A percentile compares a stretch with the other conserved stretches of the same genome.
These are phyloP conservation scores for Portunus trituberculatus DNA, from an alignment of 1,140 invertebrate species.

Conservation along the genomic window DNA sequence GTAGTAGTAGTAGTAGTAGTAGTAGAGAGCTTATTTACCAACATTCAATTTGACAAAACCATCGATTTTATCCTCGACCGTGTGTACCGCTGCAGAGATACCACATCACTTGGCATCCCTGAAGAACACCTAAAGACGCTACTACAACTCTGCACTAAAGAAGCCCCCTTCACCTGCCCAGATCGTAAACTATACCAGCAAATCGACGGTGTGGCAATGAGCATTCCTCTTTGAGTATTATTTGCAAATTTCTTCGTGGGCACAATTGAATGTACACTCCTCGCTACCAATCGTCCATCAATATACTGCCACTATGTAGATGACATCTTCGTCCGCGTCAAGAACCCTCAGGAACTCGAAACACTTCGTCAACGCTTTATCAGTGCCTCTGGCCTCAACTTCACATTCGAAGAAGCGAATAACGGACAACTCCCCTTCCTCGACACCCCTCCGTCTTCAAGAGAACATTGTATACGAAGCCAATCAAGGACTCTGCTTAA, in stretches of 20 bases:
- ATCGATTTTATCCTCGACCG: too few species aligned
- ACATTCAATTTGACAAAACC: too few species aligned
- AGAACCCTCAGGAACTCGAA: background rate
- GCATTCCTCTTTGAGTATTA: conserved; percentile 25
- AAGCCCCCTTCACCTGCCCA: background rate
- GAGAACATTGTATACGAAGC: background rate
- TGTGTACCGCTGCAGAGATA: too few species aligned
- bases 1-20: too few species aligned
- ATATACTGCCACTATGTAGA: conserved; percentile 16
- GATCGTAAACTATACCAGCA: conserved; percentile 25
- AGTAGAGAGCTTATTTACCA: too few species aligned
- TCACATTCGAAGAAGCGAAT: conserved; percentile 3
- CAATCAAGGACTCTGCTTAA: background rate
- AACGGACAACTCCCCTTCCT: background rate
- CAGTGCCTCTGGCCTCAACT: conserved; percentile 14
- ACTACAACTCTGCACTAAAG: too few species aligned
- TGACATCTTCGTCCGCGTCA: background rate
- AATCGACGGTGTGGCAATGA: conserved; percentile 41
- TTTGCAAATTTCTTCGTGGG: background rate
- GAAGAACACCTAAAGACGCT: too few species aligned
- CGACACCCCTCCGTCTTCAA: background rate
- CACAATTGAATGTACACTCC: conserved; percentile 19
- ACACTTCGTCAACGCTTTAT: conserved; percentile 21
- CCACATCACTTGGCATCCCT: too few species aligned
- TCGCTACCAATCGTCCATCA: background rate